Evolutionary conservation across 2,113 vertebrate species (phyloP).

Genomic region (Spilogale gracilis): DNA sequence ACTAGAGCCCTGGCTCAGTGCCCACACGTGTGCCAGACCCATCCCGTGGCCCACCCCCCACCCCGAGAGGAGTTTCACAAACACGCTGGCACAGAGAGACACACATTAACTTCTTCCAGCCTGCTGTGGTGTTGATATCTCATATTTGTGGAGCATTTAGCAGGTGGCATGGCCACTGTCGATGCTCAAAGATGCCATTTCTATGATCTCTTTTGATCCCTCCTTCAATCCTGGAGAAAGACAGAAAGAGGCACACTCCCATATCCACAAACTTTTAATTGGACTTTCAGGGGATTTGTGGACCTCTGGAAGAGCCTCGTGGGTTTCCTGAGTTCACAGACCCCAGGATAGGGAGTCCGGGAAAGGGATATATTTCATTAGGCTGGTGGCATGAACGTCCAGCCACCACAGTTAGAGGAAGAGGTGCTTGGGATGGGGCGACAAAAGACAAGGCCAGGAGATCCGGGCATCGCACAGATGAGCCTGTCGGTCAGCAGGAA

Average conservation of each 20-base stretch:
- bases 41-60: neutral
- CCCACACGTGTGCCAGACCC: neutral
- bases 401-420: neutral
- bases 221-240: neutral
- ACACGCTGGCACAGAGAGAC: neutral
- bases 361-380: neutral
- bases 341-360: neutral
- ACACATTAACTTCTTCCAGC: accelerated
- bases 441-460: neutral
- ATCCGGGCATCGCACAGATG: neutral
- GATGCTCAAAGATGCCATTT: neutral
- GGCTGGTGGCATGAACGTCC: too few species aligned
- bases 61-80: neutral
- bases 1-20: accelerated
- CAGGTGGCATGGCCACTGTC: neutral
- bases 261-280: neutral
- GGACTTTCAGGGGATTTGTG: neutral
- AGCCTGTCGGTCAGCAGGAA: neutral
- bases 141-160: neutral
- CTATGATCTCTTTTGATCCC: neutral
- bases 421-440: neutral
- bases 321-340: neutral
- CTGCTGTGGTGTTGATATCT: neutral
- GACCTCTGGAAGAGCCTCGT: neutral
- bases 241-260: neutral